Evolutionary conservation across 2,113 vertebrate genomes (phyloP), one percentile per base, ranked within the genome.

Genomic region (Corythoichthys intestinalis): DNA sequence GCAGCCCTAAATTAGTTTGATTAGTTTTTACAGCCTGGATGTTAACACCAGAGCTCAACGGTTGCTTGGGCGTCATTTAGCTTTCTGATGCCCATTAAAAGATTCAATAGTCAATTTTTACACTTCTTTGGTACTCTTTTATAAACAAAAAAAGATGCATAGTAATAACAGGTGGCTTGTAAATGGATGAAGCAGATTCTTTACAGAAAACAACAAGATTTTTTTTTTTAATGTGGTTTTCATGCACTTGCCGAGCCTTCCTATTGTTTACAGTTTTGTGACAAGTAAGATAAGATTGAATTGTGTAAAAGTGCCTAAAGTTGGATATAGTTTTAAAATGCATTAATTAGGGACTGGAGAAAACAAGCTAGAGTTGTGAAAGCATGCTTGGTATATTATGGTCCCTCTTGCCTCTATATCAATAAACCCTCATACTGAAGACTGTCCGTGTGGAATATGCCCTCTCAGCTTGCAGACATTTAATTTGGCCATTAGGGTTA

Each of bases 371-470:
- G 4, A 53, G 50, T 15, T n/a, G n/a, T 53, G n/a, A n/a, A 8
- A 53, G 5, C 15, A 52, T n/a, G 15, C 6, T 6, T 5, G 50
- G 52, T 69, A 60, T 73, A 67, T 63, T 63, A 52, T 38, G 47
- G 20, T 67, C 37, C 11, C 66, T 75, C 13, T 65, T 56, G 15
- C 75, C 81, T 76, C 66, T 38, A 71, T 60, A 56, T 78, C 79
- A 69, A 54, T 62, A 83, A 71, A 44, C 73, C 67, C 65, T 77
- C 50, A 69, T 49, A 41, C 62, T 47, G 48, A 76, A 68, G 28
- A 52, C 58, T 4, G 7, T 63, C 54, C 66, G 83, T 70, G 81
- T 84, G 71, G 82, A 74, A 84, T 67, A 37, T 58, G 34, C 6
- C 35, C 34, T 58, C 14, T 58, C 12, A 35, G 4, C 28, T 34